Conservation (phyloP, 2,113 vertebrate genomes). For the Formicarius rufipectus region DNA sequence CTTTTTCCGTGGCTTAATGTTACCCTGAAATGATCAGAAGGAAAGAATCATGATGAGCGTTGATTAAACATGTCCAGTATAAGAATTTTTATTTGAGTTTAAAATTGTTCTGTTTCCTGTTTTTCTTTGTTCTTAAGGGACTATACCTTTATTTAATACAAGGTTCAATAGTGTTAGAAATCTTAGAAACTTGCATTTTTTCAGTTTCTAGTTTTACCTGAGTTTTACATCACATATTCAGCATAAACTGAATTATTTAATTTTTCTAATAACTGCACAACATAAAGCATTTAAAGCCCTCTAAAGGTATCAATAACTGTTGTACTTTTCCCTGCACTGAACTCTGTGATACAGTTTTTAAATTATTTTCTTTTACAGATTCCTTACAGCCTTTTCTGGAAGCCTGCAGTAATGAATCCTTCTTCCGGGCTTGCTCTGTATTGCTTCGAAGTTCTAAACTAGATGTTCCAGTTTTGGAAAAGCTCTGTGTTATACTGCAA, state of each 20-base stretch:
- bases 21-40: too few relatives aligned
- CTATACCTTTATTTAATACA: background rate
- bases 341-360: background rate
- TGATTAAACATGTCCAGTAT: background rate
- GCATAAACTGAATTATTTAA: background rate
- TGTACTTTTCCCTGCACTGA: background rate
- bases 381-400: constrained; percentile 81
- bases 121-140: background rate
- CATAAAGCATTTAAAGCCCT: background rate
- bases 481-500: constrained; percentile 88
- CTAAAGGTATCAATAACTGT: background rate
- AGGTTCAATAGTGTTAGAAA: background rate
- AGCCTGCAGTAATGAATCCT: constrained; percentile 83
- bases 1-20: background rate
- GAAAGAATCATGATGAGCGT: background rate
- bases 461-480: constrained; percentile 81
- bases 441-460: constrained; percentile 81
- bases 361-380: constrained; percentile 56
- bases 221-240: background rate
- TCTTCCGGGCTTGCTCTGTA: constrained; percentile 80
- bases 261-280: background rate
- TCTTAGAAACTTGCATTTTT: background rate
- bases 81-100: background rate
- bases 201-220: background rate
- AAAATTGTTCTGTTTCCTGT: background rate